Conservation (phyloP, 2,113 vertebrate species). For the Fregata magnificens region DNA sequence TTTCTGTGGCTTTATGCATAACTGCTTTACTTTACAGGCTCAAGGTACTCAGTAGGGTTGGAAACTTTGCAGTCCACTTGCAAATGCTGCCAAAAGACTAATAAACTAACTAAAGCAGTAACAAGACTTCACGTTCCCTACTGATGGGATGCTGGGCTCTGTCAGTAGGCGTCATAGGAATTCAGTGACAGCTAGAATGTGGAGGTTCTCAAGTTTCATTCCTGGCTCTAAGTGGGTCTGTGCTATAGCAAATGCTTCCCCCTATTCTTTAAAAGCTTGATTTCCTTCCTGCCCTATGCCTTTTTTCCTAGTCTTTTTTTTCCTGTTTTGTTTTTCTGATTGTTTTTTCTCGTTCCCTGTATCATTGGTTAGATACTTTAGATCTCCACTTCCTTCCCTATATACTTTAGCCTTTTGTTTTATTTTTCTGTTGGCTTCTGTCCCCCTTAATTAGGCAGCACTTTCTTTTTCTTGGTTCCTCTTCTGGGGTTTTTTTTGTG, state of each 20-base stretch:
- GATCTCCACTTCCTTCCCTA: background rate
- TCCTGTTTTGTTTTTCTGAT: background rate
- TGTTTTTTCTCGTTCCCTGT: background rate
- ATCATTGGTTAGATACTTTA: background rate
- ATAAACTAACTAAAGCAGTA: background rate
- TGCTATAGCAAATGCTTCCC: background rate
- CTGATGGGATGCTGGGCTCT: background rate
- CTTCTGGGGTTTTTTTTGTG: no score
- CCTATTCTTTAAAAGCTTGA: background rate
- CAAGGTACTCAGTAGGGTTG: background rate
- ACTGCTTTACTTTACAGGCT: background rate
- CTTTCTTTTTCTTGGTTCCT: background rate
- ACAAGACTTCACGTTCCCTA: background rate
- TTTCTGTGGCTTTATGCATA: background rate
- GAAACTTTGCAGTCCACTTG: background rate
- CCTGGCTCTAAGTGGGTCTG: background rate
- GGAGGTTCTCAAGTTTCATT: background rate
- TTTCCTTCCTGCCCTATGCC: background rate
- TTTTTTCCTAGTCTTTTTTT: background rate
- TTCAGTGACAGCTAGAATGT: background rate
- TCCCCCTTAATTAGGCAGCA: background rate
- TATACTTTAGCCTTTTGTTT: background rate
- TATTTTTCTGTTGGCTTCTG: background rate
- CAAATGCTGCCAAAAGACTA: background rate
- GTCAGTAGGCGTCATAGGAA: background rate